A percentile compares a stretch with the other conserved stretches of the same genome.
phyloP scores from a whole-genome alignment of 2,113 vertebrate species.

The Alosa alosa region DNA sequence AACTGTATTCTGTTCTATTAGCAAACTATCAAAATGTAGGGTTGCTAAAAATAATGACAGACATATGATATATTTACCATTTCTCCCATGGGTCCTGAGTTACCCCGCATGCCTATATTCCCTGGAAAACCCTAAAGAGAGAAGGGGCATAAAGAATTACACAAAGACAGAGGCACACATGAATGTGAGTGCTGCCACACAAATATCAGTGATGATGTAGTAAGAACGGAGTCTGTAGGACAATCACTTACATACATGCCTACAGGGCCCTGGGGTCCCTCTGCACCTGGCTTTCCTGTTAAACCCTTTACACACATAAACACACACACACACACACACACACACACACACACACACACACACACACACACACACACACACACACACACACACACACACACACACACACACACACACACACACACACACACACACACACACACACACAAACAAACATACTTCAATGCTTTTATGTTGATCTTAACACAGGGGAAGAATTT shows the following conservation, averaged over 20 bases:
- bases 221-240: conserved; percentile 35
- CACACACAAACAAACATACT: too few relatives aligned
- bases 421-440: too few relatives aligned
- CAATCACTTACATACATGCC: conserved; percentile 84
- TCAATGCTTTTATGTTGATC: too few relatives aligned
- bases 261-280: conserved; percentile 82
- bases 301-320: conserved; percentile 69
- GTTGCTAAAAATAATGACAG: background rate
- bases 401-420: conserved; percentile 17
- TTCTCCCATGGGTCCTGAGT: conserved; percentile 69
- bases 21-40: background rate
- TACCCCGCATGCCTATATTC: conserved; percentile 71
- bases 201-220: background rate
- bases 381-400: conserved; percentile 23
- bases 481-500: background rate
- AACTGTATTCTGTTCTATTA: background rate
- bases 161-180: background rate
- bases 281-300: conserved; percentile 75
- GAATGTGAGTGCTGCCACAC: background rate
- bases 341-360: conserved; percentile 14
- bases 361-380: conserved; percentile 25
- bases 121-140: conserved; percentile 76
- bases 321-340: conserved; percentile 31
- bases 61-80: conserved; percentile 63
- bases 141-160: background rate